Percentiles rank a stretch among this genome's conserved stretches.
These are phyloP conservation scores for Myathropa florea DNA, from an alignment of 2,888 invertebrate genomes.

Conservation along the genomic window DNA sequence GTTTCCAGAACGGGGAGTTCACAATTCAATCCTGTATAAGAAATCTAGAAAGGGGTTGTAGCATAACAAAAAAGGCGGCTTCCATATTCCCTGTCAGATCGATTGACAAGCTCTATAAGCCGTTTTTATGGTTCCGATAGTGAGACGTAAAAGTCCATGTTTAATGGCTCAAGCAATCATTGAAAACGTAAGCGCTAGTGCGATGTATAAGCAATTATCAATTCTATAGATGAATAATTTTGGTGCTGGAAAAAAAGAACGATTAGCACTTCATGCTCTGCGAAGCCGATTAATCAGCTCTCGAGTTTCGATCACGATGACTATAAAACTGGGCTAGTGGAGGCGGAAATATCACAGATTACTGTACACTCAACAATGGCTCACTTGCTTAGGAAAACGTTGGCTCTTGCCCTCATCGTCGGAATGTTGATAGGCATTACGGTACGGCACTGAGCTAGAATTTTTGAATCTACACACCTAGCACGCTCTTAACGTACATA, in stretches of 20 bases:
- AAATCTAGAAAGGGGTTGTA: background rate
- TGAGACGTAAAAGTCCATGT: background rate
- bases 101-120: background rate
- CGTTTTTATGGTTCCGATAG: background rate
- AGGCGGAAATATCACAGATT: background rate
- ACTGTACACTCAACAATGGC: background rate
- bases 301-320: background rate
- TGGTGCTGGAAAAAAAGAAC: background rate
- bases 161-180: background rate
- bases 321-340: conserved; percentile 16
- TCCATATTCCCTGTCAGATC: background rate
- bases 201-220: background rate
- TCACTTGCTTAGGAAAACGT: background rate
- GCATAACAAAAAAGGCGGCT: background rate
- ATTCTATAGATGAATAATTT: background rate
- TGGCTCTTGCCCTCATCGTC: conserved; percentile 5
- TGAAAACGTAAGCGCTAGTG: background rate
- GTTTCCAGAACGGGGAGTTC: no score
- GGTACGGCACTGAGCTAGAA: conserved; percentile 6
- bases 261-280: conserved; percentile 43
- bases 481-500: background rate
- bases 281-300: conserved; percentile 17
- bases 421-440: conserved; percentile 13
- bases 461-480: background rate
- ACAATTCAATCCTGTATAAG: no score